A percentile compares a stretch with the other conserved stretches of the same genome.
Conservation (phyloP, 2,888 invertebrate species). For the Aleiodes alternator region DNA sequence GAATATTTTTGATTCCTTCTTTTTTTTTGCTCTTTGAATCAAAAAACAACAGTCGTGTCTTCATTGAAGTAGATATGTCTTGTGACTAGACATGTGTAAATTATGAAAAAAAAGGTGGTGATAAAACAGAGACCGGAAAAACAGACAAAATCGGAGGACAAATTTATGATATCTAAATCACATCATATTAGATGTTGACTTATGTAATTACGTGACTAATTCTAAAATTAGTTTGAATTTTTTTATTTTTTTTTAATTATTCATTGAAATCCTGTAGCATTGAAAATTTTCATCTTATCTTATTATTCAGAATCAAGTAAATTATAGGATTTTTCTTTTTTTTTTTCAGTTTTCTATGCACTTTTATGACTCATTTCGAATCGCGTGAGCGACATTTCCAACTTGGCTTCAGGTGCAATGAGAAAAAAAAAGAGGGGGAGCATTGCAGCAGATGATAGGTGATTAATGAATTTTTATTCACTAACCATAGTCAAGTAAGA, state of each 20-base stretch:
- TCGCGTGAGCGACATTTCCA: too few relatives aligned
- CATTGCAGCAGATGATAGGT: constrained; percentile 19
- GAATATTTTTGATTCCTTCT: not conserved
- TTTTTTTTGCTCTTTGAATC: not conserved
- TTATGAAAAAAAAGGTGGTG: not conserved
- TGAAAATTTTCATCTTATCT: too few relatives aligned
- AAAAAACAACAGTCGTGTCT: not conserved
- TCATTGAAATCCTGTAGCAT: too few relatives aligned
- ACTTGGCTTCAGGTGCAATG: too few relatives aligned
- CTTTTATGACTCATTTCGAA: too few relatives aligned
- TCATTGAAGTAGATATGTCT: not conserved
- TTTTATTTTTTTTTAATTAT: constrained; percentile 4
- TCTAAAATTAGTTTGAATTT: not conserved
- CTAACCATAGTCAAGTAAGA: constrained; percentile 41
- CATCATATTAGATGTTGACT: constrained; percentile 14
- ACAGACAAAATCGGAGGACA: not conserved
- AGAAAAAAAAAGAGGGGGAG: not conserved
- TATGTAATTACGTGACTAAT: not conserved
- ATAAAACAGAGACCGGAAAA: not conserved
- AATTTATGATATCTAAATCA: constrained; percentile 15
- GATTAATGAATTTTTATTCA: constrained; percentile 55
- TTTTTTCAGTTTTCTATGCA: too few relatives aligned
- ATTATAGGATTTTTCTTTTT: too few relatives aligned
- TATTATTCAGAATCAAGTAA: too few relatives aligned
- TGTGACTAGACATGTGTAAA: not conserved